Evolutionary conservation across 2,797 vertebrate genomes (phyloP).

Genomic region (Leucoraja ocellata): DNA sequence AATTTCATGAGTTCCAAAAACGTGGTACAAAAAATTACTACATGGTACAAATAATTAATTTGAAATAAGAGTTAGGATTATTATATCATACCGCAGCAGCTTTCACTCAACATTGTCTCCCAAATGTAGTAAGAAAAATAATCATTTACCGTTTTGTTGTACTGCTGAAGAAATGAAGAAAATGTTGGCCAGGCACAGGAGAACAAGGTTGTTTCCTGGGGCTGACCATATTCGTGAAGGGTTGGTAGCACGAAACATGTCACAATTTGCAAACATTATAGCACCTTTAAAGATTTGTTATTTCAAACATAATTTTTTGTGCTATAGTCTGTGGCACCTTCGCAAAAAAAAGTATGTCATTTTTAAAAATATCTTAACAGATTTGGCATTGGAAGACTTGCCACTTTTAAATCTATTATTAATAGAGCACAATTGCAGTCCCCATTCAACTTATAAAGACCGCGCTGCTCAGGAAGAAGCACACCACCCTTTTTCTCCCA

Average conservation of each 20-base stretch:
- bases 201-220: not conserved
- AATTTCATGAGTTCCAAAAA: not conserved
- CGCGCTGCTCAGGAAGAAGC: too few species aligned
- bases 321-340: too few species aligned
- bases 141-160: not conserved
- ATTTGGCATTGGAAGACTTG: too few species aligned
- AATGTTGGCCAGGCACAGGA: not conserved
- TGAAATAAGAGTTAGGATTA: not conserved
- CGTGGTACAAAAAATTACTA: not conserved
- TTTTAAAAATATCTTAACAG: too few species aligned
- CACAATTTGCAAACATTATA: not conserved
- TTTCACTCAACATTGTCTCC: not conserved
- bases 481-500: too few species aligned
- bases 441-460: not conserved
- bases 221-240: not conserved
- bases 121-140: not conserved
- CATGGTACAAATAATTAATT: not conserved
- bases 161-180: not conserved
- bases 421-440: not conserved
- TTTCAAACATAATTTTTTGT: too few species aligned
- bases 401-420: too few species aligned
- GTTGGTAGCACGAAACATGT: not conserved
- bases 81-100: not conserved
- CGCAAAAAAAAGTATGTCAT: too few species aligned
- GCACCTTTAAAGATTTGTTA: not conserved